Conservation (phyloP, 2,888 invertebrate genomes). For the Antheraea assamensis region DNA sequence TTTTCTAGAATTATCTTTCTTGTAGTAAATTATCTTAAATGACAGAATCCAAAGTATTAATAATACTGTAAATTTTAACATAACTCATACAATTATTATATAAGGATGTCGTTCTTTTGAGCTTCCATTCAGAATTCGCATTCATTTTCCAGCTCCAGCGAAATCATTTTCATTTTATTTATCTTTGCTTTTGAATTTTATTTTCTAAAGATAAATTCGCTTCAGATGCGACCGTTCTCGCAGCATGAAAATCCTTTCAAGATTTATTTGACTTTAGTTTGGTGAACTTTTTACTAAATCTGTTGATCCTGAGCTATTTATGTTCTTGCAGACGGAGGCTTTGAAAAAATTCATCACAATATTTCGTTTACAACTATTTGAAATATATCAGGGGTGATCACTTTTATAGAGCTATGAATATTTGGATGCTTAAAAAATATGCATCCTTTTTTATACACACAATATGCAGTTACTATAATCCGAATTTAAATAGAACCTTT, state of each 20-base stretch:
- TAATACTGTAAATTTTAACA: not conserved
- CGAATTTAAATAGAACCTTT: not conserved
- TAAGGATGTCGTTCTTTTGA: not conserved
- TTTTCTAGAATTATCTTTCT: not conserved
- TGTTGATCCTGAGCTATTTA: conserved; percentile 13
- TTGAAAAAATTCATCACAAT: conserved; percentile 7
- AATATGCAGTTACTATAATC: not conserved
- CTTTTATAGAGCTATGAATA: not conserved
- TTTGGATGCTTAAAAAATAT: not conserved
- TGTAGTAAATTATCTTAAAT: not conserved
- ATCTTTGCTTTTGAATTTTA: conserved; percentile 12
- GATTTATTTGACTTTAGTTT: conserved; percentile 20
- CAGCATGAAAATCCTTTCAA: conserved; percentile 21
- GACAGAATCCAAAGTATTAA: not conserved
- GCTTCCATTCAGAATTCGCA: not conserved
- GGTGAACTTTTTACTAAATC: conserved; percentile 31
- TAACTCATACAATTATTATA: not conserved
- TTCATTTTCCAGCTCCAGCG: not conserved
- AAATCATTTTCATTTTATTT: conserved; percentile 13
- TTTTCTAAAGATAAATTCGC: conserved; percentile 20
- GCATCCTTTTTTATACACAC: not conserved
- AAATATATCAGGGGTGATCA: not conserved
- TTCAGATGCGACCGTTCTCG: conserved; percentile 18
- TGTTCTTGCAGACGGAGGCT: not conserved
- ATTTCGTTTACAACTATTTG: not conserved